These are phyloP conservation scores for Colinus virginianus DNA, from an alignment of 2,113 vertebrate species.

Conservation along the genomic window DNA sequence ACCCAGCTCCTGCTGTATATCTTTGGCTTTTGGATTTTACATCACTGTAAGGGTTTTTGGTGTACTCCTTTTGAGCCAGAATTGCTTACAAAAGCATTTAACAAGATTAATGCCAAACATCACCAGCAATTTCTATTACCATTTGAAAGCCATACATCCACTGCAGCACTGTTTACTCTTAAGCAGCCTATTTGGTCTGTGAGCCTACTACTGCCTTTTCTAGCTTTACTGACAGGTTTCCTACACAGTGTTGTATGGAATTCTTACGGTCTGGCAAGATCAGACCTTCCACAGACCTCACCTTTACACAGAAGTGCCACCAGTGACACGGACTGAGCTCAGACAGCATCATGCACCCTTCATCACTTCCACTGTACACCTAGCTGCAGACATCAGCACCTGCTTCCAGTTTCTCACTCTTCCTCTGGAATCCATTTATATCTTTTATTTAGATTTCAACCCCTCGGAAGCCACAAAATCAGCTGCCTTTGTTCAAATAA, in stretches of 20 bases:
- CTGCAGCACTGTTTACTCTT: not conserved
- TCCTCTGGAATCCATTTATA: not conserved
- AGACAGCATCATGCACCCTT: not conserved
- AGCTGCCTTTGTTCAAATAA: not conserved
- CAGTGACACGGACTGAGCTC: not conserved
- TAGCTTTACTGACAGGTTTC: not conserved
- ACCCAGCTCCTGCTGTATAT: not conserved
- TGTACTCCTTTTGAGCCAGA: not conserved
- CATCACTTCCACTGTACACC: not conserved
- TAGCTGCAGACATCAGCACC: not conserved
- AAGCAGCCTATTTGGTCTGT: not conserved
- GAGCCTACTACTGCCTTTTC: not conserved
- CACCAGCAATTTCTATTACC: not conserved
- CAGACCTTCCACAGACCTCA: not conserved
- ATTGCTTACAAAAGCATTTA: conserved; percentile 23
- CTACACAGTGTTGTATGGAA: not conserved
- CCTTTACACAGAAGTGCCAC: not conserved
- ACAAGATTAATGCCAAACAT: not conserved
- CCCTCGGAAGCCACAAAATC: not conserved
- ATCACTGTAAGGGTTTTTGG: not conserved
- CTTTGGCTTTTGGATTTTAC: not conserved
- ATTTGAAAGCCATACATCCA: not conserved
- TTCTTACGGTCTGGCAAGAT: not conserved
- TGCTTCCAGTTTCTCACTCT: not conserved
- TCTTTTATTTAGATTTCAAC: not conserved